Conservation (phyloP, 2,797 vertebrate genomes). For the Varecia variegata region DNA sequence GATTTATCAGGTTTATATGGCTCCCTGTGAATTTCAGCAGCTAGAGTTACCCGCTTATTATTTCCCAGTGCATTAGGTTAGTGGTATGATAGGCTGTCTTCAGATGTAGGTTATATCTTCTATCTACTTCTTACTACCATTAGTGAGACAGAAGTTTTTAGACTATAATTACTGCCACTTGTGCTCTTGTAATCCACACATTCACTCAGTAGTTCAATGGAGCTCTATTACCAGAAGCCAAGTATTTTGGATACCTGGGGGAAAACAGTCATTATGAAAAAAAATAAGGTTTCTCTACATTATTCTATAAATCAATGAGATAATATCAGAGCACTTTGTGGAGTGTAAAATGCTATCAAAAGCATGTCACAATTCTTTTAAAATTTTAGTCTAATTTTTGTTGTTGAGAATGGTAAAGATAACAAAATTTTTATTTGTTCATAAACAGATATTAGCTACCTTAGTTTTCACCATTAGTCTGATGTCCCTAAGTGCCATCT, state of each 20-base stretch:
- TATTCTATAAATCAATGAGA: slow-evolving; percentile 50
- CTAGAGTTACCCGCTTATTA: slow-evolving; percentile 58
- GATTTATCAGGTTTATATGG: slow-evolving; percentile 54
- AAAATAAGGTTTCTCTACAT: neutral
- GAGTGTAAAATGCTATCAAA: slow-evolving; percentile 21
- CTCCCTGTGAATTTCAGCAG: slow-evolving; percentile 62
- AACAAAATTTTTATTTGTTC: slow-evolving; percentile 8
- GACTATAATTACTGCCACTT: slow-evolving; percentile 57
- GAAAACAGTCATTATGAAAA: slow-evolving; percentile 49
- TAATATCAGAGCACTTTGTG: slow-evolving; percentile 23
- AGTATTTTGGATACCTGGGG: slow-evolving; percentile 56
- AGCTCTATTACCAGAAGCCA: slow-evolving; percentile 30
- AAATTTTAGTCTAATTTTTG: neutral
- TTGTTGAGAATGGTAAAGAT: slow-evolving; percentile 40
- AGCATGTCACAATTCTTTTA: slow-evolving; percentile 24
- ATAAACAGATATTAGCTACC: slow-evolving; percentile 28
- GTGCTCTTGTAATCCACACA: slow-evolving; percentile 40
- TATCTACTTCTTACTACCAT: slow-evolving; percentile 58
- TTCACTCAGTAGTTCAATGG: slow-evolving; percentile 27
- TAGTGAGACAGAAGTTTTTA: slow-evolving; percentile 46
- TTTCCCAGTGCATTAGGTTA: slow-evolving; percentile 58
- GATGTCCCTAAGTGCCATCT: neutral
- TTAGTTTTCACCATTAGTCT: neutral
- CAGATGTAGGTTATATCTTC: slow-evolving; percentile 46
- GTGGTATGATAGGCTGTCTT: slow-evolving; percentile 47